These are phyloP conservation scores for Microchirus variegatus DNA, from an alignment of 2,797 vertebrate species.

Conservation along the genomic window DNA sequence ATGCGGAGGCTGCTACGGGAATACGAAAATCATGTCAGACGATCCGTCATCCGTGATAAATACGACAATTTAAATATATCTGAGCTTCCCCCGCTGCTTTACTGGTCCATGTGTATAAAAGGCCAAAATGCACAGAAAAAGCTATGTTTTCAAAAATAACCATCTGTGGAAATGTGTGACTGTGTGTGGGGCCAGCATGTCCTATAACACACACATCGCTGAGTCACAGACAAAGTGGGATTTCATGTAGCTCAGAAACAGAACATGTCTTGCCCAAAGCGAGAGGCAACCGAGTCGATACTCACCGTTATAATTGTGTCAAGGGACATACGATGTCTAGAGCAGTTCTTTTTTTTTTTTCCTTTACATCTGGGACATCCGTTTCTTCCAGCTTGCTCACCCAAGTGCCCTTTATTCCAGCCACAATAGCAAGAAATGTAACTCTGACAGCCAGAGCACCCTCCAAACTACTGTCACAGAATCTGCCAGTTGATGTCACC, in stretches of 20 bases:
- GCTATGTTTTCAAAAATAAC: too few species aligned
- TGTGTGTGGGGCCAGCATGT: slow-evolving; percentile 23
- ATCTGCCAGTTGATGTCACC: slow-evolving; percentile 4
- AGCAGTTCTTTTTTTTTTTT: slow-evolving; percentile 5
- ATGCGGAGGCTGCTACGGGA: too few species aligned
- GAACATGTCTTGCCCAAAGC: slow-evolving; percentile 45
- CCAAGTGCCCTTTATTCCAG: slow-evolving; percentile 25
- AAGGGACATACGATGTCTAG: slow-evolving; percentile 33
- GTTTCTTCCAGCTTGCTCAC: slow-evolving; percentile 30
- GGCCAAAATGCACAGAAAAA: too few species aligned
- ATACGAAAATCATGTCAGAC: too few species aligned
- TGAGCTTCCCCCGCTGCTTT: too few species aligned
- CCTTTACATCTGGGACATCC: slow-evolving; percentile 25
- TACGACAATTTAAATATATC: too few species aligned
- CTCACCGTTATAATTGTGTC: slow-evolving; percentile 38
- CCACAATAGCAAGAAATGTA: slow-evolving; percentile 11
- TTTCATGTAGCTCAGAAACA: slow-evolving; percentile 47
- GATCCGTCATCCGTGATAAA: too few species aligned
- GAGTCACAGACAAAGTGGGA: slow-evolving; percentile 50
- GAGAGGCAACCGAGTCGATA: slow-evolving; percentile 34
- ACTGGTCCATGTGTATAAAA: too few species aligned
- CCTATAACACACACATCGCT: slow-evolving; percentile 24
- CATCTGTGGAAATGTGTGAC: too few species aligned
- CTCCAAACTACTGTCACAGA: slow-evolving; percentile 1
- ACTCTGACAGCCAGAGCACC: slow-evolving; percentile 4